These are phyloP conservation scores for Fulmarus glacialis DNA, from an alignment of 2,113 vertebrate genomes.

Conservation along the genomic window DNA sequence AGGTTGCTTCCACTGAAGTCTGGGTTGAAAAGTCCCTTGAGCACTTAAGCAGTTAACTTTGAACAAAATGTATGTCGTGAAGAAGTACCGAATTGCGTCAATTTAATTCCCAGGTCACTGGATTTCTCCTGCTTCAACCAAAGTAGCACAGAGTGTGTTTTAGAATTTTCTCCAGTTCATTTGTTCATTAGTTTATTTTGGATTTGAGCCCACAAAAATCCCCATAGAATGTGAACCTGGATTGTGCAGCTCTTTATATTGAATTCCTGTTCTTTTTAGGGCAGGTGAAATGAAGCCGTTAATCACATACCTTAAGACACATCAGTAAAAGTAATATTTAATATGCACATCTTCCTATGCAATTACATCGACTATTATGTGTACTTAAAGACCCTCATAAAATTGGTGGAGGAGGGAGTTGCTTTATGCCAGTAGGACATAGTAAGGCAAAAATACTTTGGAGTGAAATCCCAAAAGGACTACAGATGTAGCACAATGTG, in stretches of 20 bases:
- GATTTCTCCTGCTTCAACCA: conserved; percentile 21
- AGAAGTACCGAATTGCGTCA: background rate
- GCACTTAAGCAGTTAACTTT: background rate
- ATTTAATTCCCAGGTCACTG: conserved; percentile 33
- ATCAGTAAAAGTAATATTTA: conserved; percentile 40
- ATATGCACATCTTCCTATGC: conserved; percentile 17
- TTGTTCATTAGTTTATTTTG: conserved; percentile 4
- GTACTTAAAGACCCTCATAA: conserved; percentile 34
- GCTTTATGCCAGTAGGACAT: background rate
- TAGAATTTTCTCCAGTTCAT: background rate
- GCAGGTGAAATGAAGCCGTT: background rate
- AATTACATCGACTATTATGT: background rate
- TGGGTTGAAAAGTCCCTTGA: background rate
- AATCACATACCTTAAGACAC: background rate
- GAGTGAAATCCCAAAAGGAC: background rate
- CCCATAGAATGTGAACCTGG: background rate
- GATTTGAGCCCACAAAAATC: background rate
- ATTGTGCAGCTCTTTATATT: background rate
- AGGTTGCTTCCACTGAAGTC: background rate
- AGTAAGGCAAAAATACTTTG: background rate
- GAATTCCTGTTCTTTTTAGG: conserved; percentile 30
- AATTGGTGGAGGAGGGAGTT: background rate
- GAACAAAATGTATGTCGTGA: background rate
- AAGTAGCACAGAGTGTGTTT: conserved; percentile 20
- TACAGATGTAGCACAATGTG: background rate